Evolutionary conservation across 1,140 invertebrate species (phyloP), one percentile per base, ranked within the genome.

Genomic region (Popillia japonica): DNA sequence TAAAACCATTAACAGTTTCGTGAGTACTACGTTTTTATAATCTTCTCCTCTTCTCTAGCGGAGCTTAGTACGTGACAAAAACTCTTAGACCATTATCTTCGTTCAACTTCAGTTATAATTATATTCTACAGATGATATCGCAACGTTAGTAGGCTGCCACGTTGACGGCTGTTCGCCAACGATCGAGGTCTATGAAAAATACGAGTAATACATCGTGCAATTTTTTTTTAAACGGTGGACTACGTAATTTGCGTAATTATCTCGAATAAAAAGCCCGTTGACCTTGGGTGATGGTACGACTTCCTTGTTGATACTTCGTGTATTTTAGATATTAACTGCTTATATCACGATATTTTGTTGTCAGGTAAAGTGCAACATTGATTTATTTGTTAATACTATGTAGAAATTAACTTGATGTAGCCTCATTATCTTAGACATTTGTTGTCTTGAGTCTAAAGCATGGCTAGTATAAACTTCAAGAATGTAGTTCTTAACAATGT

Each of bases 1-100:
- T 80, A 81, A 81, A 81, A 79, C 83, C 81, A 82, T 83, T 84
- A 84, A 82, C 83, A 83, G 81, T 83, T 84, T 80, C 81, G 83
- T 82, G 80, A 81, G 76, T 82, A 34, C 27, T 34, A 80, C 81
- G 82, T 83, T 83, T 83, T 83, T 83, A 83, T 77, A 79, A 78
- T 77, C 76, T 68, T 34, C 27, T 34, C 27, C 61, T 23, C 61
- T 55, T 17, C 22, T 10, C 61, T 77, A 82, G 61, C 48, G 72
- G 27, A 74, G 68, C 17, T 34, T 48, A 78, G 68, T 74, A 83
- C 81, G 82, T 82, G 80, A 83, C 83, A 81, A 81, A 82, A 80
- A 78, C 77, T 78, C 59, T 61, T 74, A 78, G 77, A 78, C 72
- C 64, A 73, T 78, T 42, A 78, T 72, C 40, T 78, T 42, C 77